Base-by-base conservation (phyloP, 2,888 invertebrate species). In the Eudemis profundana region DNA sequence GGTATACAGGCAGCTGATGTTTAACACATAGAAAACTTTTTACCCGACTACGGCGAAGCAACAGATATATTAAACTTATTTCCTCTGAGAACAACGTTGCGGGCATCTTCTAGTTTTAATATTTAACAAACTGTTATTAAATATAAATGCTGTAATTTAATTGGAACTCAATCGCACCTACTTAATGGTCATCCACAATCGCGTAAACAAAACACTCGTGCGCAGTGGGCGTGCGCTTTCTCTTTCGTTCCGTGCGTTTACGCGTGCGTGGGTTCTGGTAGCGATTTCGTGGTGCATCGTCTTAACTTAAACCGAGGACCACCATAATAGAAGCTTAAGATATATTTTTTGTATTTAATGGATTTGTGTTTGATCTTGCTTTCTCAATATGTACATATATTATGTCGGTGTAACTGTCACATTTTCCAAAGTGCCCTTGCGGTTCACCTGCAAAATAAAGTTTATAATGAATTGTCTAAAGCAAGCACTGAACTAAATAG, bases 221-320 rank as follows among this genome's bases (percentile, higher is more conserved):
- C 47, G 63, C 50, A 44, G 57, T 64, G 33, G 56, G 63, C 44
- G 63, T 21, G 33, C 49, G 17, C 63, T 64, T 57, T 64, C 63
- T 50, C 57, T 50, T 50, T 64, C 44, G 42, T 64, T 44, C 17
- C 21, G 46, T 29, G 27, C 21, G 40, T 10, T 40, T 27, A 8
- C 42, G 63, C 63, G 42, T 64, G 57, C 63, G 42, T 64, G 57
- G 63, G 63, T 17, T 50, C 33, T 33, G 49, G 49, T 23, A 27
- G 40, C 49, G 49, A 33, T 42, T 57, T 19, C 29, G 42, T 50
- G 19, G 12, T 17, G 47, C 15, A 23, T 5, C 2, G 15, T 38
- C 14, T 36, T 10, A 40, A 33, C 2, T 5, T 23, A 15, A 27
- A 27, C 15, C 17, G 27, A 14, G 17, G 54, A 42, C 42, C 23